Base-by-base conservation (phyloP, 2,113 vertebrate genomes). In the Craseonycteris thonglongyai region DNA sequence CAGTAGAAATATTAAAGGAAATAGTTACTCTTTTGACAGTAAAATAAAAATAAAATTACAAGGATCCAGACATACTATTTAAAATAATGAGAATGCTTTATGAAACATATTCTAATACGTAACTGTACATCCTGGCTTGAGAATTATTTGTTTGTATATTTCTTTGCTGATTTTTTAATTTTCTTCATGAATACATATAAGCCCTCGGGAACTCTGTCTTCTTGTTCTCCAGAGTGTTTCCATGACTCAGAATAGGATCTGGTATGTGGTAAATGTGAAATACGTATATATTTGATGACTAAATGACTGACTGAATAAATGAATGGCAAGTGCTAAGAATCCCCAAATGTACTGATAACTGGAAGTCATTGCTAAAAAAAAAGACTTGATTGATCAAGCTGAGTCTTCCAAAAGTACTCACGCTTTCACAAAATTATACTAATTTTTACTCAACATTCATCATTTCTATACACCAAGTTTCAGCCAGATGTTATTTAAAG, bases 401-500 rank as follows among this genome's bases (percentile, higher is more conserved):
- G 93, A 96, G 84, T 97, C 96, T 96, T 97, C 76, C 75, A 96
- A 82, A 96, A 96, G 66, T 96, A 97, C 96, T 97, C 93, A 90
- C 7, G 54, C 63, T 88, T 96, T 97, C 84, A 91, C 87, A 96
- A 97, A 97, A 97, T 97, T 93, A 96, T 95, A 96, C 96, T 96
- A 88, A 97, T 97, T 97, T 97, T 97, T 97, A 93, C 92, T 97
- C 90, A 94, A 88, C 96, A 95, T 33, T 97, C 97, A 97, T 97
- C 95, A 97, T 95, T 96, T 95, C 96, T 95, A 88, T 90, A 96
- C 80, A 63, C 80, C 88, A 95, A 96, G 0, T 56, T 96, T 98
- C 97, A 97, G 92, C 96, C 98, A 98, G 97, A 96, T 98, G 96
- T 97, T 97, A 78, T 95, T 96, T 96, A 94, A 97, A 97, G 97